Conservation (phyloP, 2,113 vertebrate species). For the Toxotes jaculatrix region DNA sequence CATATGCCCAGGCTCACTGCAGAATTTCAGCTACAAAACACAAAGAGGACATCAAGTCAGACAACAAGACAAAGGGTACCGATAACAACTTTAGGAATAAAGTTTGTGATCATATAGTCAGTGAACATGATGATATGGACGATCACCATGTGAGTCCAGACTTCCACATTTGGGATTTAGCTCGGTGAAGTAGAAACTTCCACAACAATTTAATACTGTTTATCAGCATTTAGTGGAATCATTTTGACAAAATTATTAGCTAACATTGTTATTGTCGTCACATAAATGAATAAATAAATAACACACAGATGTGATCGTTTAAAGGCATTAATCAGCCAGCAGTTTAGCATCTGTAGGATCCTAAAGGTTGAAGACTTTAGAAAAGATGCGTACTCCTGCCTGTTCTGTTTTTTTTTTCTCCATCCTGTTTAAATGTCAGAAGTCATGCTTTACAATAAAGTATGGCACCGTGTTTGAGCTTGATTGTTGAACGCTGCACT, state of each 20-base stretch:
- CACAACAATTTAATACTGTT: background rate
- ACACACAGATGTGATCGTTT: background rate
- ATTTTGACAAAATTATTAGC: background rate
- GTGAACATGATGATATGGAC: too few relatives aligned
- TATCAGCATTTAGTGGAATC: background rate
- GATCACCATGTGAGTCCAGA: background rate
- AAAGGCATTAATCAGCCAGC: background rate
- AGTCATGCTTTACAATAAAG: slow-evolving; percentile 9
- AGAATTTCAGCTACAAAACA: slow-evolving; percentile 34
- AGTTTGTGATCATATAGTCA: too few relatives aligned
- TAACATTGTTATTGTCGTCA: too few relatives aligned
- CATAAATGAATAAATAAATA: too few relatives aligned
- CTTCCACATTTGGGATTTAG: background rate
- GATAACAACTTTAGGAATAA: too few relatives aligned
- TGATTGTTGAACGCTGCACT: background rate
- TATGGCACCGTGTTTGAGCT: background rate
- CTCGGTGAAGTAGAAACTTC: background rate
- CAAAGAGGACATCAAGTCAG: slow-evolving; percentile 12
- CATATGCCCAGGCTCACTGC: background rate
- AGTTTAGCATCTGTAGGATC: background rate
- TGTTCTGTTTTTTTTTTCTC: background rate
- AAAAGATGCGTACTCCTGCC: background rate
- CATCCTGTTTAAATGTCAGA: slow-evolving; percentile 9
- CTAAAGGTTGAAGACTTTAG: background rate
- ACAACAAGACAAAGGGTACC: background rate